Base-by-base conservation (phyloP, 1,140 invertebrate genomes). In the Sarcophaga bullata region DNA sequence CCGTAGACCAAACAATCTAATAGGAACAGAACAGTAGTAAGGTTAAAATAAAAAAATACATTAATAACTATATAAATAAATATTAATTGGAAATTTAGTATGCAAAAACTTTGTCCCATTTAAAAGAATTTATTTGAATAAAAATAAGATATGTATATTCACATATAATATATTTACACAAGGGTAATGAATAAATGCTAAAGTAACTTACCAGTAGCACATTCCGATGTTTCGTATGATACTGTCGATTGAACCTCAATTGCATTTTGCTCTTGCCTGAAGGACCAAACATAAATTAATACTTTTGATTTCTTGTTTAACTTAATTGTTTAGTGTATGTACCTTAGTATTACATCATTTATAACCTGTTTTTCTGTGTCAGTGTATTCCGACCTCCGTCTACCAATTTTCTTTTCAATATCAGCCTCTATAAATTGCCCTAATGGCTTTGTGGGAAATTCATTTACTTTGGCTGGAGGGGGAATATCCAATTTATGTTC, bases 401-500 rank as follows among this genome's bases (percentile, higher is more conserved):
- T 93, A n/a, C 95, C 95, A 83, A 95, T 94, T 93, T 93, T 92
- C 84, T 92, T 91, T 84, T 93, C 93, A 82, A 95, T 93, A 72
- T 94, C 93, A 8, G 95, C 95, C 85, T 95, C 94, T 81, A 94
- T 93, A 86, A 98, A 97, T 11, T 94, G 90, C 7, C 98, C 98
- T 86, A 98, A 95, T 3, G 95, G 94, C 84, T 94, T 92, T 82
- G 94, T 94, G 9, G 97, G 97, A 76, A 97, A 90, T 92, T 99
- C 98, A 81, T 94, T 93, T 2, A 92, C 90, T 83, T 92, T 91
- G 3, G 93, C 92, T 37, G 95, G 93, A 6, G 93, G 92, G 0
- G 95, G 95, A 1, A 96, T 95, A 86, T 98, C 96, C 84, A 99
- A 91, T 91, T 96, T 97, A 13, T 93, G 92, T 86, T 94, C 93